Base-by-base conservation (phyloP, 2,888 invertebrate species). In the Aphidius colemani region DNA sequence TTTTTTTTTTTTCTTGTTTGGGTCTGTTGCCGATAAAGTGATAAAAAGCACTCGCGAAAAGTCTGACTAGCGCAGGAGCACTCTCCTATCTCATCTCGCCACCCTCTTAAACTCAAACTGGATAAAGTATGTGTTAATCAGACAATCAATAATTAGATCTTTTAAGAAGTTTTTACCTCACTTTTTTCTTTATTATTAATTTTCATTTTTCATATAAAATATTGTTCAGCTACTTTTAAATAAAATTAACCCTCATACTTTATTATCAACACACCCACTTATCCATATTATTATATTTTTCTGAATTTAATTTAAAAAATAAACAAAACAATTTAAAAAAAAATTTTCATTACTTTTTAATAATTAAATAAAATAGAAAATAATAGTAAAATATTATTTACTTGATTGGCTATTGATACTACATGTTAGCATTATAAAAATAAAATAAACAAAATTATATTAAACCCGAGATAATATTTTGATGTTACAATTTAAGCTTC, bases 31-130 rank as follows among this genome's bases (percentile, higher is more conserved):
- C 55, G 9, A 41, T 45, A 53, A 40, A 51, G 51, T 60, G 45
- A 46, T 64, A 66, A 53, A 64, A 66, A 68, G 72, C 72, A 75
- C 72, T 75, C 71, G 68, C 71, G 72, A 68, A 61, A 71, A 67
- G 53, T 30, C 49, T 60, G 13, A 44, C 49, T 55, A 10, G 53
- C n/a, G 45, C 30, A n/a, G 7, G 18, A 46, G 57, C 57, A 18
- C 45, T 53, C 41, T 11, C 11, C 43, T 41, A 55, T 44, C 44
- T 55, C 44, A 43, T 18, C 55, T 45, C 39, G 63, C 45, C 46
- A 50, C 18, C 44, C 45, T 58, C 48, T 55, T 46, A 46, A 45
- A 57, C 50, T 51, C 57, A 49, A 64, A 66, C 57, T 64, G 50
- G 64, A 67, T 61, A 66, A 63, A 63, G 45, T 46, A 56, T 46